Evolutionary conservation across 2,113 vertebrate genomes (phyloP), one percentile per base, ranked within the genome.

Genomic region (Papio anubis): DNA sequence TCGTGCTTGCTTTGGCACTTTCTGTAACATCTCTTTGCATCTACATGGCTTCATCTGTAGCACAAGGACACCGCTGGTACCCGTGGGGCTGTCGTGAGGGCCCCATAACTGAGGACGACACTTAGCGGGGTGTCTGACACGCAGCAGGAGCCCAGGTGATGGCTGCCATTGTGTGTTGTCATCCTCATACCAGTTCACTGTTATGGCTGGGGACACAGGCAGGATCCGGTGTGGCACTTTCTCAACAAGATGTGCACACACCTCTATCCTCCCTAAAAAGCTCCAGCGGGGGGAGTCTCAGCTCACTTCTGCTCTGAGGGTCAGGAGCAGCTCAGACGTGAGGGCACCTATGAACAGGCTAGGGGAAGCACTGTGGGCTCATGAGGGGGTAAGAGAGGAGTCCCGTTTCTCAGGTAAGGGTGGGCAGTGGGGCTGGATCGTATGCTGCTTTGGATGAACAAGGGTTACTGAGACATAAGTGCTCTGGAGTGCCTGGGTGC

Each of bases 51-150:
- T 50, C 83, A 48, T 25, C 68, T 48, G 32, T 8, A 43, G 20
- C 9, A 25, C 0, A 3, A 72, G 50, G 48, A 11, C 0, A 11
- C 7, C 2, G 2, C 18, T 35, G 57, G 66, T 17, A 38, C 70
- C 10, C 0, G 3, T 27, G 84, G 75, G 72, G 68, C 40, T 12
- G 3, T 8, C 0, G 23, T 2, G 30, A 83, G n/a, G 17, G 32
- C 30, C 59, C 5, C 8, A 10, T 3, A 59, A 38, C 30, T 3
- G 68, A 40, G 27, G 61, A 61, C 13, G 16, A 7, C 20, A 8
- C n/a, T 9, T 27, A 40, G 38, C 0, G 2, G 1, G 6, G 50
- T 4, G 27, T 55, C 64, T 18, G 6, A 70, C n/a, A 8, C 3
- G 16, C 0, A 50, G 35, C 35, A 80, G 18, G 55, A 25, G 12